Base-by-base conservation (phyloP, 2,113 vertebrate species). In the Aspidoscelis tigris region DNA sequence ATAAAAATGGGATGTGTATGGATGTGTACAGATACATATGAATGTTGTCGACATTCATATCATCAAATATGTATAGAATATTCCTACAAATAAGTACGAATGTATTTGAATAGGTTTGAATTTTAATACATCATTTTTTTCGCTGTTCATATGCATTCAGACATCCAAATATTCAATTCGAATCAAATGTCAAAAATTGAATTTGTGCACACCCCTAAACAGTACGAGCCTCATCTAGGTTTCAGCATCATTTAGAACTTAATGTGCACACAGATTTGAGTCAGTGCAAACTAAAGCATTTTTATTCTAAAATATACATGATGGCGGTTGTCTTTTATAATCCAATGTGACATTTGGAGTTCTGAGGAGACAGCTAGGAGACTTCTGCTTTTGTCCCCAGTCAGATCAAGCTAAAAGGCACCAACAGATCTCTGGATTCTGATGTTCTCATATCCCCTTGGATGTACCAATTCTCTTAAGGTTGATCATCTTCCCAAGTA, bases 251-350 rank as follows among this genome's bases (percentile, higher is more conserved):
- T 58, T 77, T 58, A 21, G 70, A 79, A 79, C 1, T n/a, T 24
- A 10, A 21, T 3, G 39, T 20, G 33, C 39, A 12, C 47, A 43
- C n/a, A 20, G n/a, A 24, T 11, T 68, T 58, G 44, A 39, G 69
- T 69, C 55, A 70, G 66, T 84, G 50, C 75, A 77, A 84, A 77
- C 66, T 68, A 53, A 82, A 82, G 81, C 75, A 75, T 75, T 82
- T 72, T 66, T 82, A 75, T 75, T 75, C 24, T 82, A 61, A 82
- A 82, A 82, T 74, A 82, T 82, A 43, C 43, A 82, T 75, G 81
- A 66, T 50, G 71, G 75, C 65, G 61, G 58, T 75, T 82, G 81
- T 65, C 81, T 82, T 82, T 75, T 58, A 75, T 82, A 82, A 82
- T 75, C 43, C 9, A 50, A 44, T 18, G 33, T 14, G 71, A 65